A percentile compares a stretch with the other conserved stretches of the same genome.
phyloP scores from a whole-genome alignment of 2,113 vertebrate species.

The Corythornis vintsioides region DNA sequence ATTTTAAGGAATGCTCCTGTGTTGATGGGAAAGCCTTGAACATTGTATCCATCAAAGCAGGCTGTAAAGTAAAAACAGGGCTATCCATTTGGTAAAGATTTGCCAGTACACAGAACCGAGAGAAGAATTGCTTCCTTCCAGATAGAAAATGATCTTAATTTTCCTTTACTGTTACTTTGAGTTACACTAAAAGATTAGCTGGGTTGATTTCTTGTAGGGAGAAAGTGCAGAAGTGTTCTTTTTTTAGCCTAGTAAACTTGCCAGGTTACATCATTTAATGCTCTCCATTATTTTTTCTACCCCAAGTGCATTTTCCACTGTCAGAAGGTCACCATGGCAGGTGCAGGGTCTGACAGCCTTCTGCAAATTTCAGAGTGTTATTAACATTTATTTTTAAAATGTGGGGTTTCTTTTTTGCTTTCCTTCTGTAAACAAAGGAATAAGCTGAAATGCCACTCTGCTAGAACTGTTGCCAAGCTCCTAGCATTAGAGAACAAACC shows the following conservation, averaged over 20 bases:
- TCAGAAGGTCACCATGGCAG: neutral
- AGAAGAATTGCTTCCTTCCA: neutral
- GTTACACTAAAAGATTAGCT: neutral
- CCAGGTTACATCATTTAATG: neutral
- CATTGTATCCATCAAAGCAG: neutral
- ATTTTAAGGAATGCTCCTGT: neutral
- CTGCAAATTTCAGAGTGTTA: neutral
- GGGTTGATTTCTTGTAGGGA: neutral
- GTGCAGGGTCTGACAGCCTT: neutral
- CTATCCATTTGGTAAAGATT: neutral
- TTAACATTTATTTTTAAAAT: slow-evolving; percentile 1
- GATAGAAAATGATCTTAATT: neutral
- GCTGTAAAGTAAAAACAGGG: neutral
- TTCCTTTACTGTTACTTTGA: neutral
- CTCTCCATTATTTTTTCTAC: neutral
- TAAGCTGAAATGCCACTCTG: neutral
- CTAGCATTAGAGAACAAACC: neutral
- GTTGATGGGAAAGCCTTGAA: neutral
- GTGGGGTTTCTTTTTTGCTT: neutral
- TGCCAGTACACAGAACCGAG: neutral
- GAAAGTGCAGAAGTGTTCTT: neutral
- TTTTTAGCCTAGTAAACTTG: neutral
- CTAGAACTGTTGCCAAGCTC: slow-evolving; percentile 9
- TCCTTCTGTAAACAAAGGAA: slow-evolving; percentile 23
- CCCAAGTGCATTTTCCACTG: neutral